Base-by-base conservation (phyloP, 2,113 vertebrate genomes). In the Panurus biarmicus region DNA sequence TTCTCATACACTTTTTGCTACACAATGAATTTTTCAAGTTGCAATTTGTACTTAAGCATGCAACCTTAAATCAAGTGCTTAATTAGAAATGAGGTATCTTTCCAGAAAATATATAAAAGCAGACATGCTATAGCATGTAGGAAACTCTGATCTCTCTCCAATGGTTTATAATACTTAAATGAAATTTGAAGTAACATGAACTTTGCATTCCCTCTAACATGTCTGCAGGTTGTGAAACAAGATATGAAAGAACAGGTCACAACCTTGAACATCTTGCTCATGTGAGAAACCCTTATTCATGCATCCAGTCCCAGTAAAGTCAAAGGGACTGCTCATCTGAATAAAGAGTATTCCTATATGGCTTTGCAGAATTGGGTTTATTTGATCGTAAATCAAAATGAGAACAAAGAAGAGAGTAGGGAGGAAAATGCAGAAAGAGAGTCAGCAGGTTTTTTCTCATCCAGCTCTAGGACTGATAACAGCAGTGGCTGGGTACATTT, bases 381-480 rank as follows among this genome's bases (percentile, higher is more conserved):
- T 95, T 93, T 96, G 79, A 94, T 64, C 28, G 4, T 75, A 95
- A 95, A 93, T 93, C 85, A 94, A 96, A 96, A 95, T 21, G 74
- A 96, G 85, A 93, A 94, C 89, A 90, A 95, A 97, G 87, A 60
- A 33, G 50, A 89, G 74, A n/a, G 29, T 17, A 9, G 87, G 58
- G 89, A 79, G 25, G 69, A 24, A 93, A 94, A 96, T 84, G 91
- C 90, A 91, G 89, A 77, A 90, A 86, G 65, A 74, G 53, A 90
- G 57, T 87, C 70, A 92, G 91, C 80, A 83, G 90, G 64, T 69
- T 97, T 85, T 95, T 79, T 84, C 84, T 57, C 70, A 88, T 76
- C 74, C 71, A 95, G 90, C 67, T 85, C 87, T 73, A 79, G 85
- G 79, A 87, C 91, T 82, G 74, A 80, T 81, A 93, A 93, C 86